Evolutionary conservation across 2,888 invertebrate genomes (phyloP).

Genomic region (Orthosia cruda): DNA sequence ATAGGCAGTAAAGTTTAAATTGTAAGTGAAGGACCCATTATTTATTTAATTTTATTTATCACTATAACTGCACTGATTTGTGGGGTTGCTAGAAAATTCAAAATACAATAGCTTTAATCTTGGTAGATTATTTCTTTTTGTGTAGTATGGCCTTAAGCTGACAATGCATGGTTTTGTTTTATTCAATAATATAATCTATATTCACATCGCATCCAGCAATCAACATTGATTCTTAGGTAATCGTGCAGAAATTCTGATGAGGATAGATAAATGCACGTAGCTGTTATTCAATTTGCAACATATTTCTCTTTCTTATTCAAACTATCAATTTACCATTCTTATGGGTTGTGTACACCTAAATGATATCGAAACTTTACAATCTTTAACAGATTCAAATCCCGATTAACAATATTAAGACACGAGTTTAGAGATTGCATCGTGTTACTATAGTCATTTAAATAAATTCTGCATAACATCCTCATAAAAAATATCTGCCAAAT

Average conservation of each 20-base stretch:
- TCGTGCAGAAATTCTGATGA: neutral
- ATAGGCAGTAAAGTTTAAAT: neutral
- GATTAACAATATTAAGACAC: neutral
- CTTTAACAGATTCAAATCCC: neutral
- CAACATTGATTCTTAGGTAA: neutral
- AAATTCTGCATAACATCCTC: slow-evolving; percentile 8
- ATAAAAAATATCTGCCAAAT: neutral
- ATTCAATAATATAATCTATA: neutral
- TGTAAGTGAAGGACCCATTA: neutral
- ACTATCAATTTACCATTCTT: neutral
- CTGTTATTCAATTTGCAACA: too few species aligned
- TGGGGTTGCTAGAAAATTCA: slow-evolving; percentile 5
- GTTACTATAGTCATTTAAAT: neutral
- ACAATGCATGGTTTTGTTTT: slow-evolving; percentile 3
- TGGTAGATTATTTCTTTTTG: neutral
- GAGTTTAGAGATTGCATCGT: neutral
- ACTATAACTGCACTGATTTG: neutral
- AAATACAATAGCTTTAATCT: neutral
- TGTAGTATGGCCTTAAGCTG: neutral
- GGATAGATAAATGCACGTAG: neutral
- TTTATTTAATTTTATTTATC: slow-evolving; percentile 4
- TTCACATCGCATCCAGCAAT: neutral
- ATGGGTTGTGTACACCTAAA: neutral
- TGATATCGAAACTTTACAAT: neutral
- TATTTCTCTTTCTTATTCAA: neutral